Evolutionary conservation across 2,888 invertebrate species (phyloP).

Genomic region (Drosophila prostipennis): DNA sequence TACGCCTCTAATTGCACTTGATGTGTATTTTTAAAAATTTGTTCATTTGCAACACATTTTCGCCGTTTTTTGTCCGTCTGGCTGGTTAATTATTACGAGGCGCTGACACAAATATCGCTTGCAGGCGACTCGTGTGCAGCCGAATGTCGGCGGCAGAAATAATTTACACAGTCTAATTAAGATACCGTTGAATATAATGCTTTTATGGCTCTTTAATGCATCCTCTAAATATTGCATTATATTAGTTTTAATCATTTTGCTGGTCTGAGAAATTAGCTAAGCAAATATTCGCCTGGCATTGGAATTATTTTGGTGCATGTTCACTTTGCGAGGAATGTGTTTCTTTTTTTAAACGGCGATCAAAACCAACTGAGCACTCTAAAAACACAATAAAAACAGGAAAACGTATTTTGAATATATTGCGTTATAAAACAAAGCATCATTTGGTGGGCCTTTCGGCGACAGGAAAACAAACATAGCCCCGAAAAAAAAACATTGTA

Average conservation of each 20-base stretch:
- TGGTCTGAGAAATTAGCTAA: not conserved
- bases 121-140: slow-evolving; percentile 39
- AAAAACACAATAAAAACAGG: slow-evolving; percentile 41
- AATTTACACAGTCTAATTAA: slow-evolving; percentile 74
- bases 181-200: slow-evolving; percentile 78
- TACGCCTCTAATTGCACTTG: slow-evolving; percentile 48
- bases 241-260: slow-evolving; percentile 24
- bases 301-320: not conserved
- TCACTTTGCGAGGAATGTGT: not conserved
- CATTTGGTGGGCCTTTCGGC: slow-evolving; percentile 9
- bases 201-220: slow-evolving; percentile 81
- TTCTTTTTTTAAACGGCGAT: slow-evolving; percentile 14
- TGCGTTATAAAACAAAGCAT: slow-evolving; percentile 51
- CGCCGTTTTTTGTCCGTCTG: slow-evolving; percentile 50
- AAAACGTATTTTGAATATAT: slow-evolving; percentile 38
- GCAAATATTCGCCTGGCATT: slow-evolving; percentile 1
- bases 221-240: slow-evolving; percentile 61
- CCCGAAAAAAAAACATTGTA: slow-evolving; percentile 24
- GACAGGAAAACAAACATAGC: slow-evolving; percentile 14
- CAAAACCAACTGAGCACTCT: slow-evolving; percentile 54
- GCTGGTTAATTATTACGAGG: slow-evolving; percentile 64
- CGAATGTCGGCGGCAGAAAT: slow-evolving; percentile 37
- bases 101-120: slow-evolving; percentile 76
- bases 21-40: slow-evolving; percentile 28
- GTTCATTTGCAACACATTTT: slow-evolving; percentile 55